Evolutionary conservation across 1,140 invertebrate genomes (phyloP), one percentile per base, ranked within the genome.

Genomic region (Orussus abietinus): DNA sequence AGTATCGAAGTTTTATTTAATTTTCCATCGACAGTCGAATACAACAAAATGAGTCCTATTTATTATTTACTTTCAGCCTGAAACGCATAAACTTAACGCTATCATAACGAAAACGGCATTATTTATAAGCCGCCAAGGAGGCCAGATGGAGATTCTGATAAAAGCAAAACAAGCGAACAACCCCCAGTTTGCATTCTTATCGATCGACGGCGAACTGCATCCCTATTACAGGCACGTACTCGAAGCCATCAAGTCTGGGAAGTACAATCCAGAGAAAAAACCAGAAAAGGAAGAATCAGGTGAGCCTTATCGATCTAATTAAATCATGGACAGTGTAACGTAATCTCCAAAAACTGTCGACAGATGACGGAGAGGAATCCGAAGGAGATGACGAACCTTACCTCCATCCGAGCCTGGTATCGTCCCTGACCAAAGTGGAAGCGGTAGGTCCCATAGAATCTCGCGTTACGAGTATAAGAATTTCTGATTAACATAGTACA

Each of bases 101-200:
- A 91, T 97, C 37, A 97, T 99, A 59, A 92, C 96, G 63, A 97
- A 95, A 74, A 99, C 96, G 1, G 94, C 96, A 0, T 74, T 83
- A 34, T 98, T 98, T 74, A 92, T 99, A 47, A 86, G 88, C 44
- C 77, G 81, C 29, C 94, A 98, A 67, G 96, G 95, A 1, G 77
- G 83, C 19, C 96, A 99, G 75, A 97, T 98, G 94, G 96, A 99
- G 75, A 96, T 99, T 38, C 77, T 98, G 0, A 85, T 99, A 39
- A 98, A 97, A 75, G 90, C 93, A 5, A 98, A 98, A 71, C 96
- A 99, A 69, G 79, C 88, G 0, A 84, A 86, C 51, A 99, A 98
- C 75, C 77, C 84, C 2, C 90, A 95, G 69, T 99, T 99, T 75
- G 77, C 86, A 34, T 99, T 99, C 72, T 76, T 99, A 12, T 86